These are phyloP conservation scores for Gymnoscelis rufifasciata DNA, from an alignment of 2,888 invertebrate genomes.

Conservation along the genomic window DNA sequence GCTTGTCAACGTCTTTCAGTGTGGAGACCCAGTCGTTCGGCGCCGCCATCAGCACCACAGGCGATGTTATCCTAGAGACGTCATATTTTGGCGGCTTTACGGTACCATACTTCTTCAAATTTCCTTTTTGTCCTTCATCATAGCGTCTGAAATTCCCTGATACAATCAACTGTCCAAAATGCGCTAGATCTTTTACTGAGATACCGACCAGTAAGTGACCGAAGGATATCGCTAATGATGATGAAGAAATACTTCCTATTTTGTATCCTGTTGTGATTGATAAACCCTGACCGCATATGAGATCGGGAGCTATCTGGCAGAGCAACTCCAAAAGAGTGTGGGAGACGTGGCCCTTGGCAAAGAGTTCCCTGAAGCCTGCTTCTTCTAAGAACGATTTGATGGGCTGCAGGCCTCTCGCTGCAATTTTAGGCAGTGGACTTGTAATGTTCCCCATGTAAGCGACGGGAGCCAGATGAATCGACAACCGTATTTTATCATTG, in stretches of 20 bases:
- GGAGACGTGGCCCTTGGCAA: constrained; percentile 74
- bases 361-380: constrained; percentile 80
- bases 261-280: constrained; percentile 79
- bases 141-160: constrained; percentile 56
- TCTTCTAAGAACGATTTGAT: constrained; percentile 46
- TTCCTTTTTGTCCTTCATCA: constrained; percentile 53
- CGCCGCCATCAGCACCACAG: constrained; percentile 56
- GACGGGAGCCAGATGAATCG: constrained; percentile 61
- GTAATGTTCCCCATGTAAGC: constrained; percentile 76
- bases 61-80: constrained; percentile 49
- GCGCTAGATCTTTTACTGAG: constrained; percentile 63
- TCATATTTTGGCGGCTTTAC: constrained; percentile 57
- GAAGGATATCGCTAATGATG: constrained; percentile 71
- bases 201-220: constrained; percentile 76
- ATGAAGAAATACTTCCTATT: constrained; percentile 70
- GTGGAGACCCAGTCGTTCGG: constrained; percentile 82
- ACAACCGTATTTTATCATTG: constrained; percentile 76
- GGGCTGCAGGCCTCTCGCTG: constrained; percentile 32
- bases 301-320: constrained; percentile 57
- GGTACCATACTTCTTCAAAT: constrained; percentile 53
- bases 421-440: constrained; percentile 40
- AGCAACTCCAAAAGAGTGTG: constrained; percentile 53
- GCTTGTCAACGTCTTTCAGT: constrained; percentile 73
- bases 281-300: constrained; percentile 77
- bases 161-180: constrained; percentile 74